A percentile compares a stretch with the other conserved stretches of the same genome.
phyloP scores from a whole-genome alignment of 2,113 vertebrate genomes.

The Siphamia tubifer region DNA sequence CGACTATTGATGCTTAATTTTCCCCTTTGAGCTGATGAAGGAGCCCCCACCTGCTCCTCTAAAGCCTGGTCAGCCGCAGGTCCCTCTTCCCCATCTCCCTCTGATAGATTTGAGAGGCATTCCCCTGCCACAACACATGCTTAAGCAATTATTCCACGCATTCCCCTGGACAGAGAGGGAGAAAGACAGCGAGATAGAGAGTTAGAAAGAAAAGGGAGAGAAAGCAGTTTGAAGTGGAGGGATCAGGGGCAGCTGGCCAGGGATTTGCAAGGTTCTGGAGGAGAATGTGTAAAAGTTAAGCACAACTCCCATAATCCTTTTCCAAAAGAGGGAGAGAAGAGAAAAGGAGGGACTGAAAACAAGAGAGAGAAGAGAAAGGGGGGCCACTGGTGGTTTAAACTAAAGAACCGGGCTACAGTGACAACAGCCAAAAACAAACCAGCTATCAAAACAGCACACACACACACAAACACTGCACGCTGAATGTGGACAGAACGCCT shows the following conservation, averaged over 20 bases:
- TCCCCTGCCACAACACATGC: conserved; percentile 71
- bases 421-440: conserved; percentile 60
- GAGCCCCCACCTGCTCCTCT: conserved; percentile 66
- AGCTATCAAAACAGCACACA: conserved; percentile 33
- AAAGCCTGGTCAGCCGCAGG: conserved; percentile 45
- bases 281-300: conserved; percentile 71
- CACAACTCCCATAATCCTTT: conserved; percentile 70
- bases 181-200: conserved; percentile 21
- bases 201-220: conserved; percentile 12
- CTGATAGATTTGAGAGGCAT: conserved; percentile 44
- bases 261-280: conserved; percentile 64
- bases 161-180: conserved; percentile 60
- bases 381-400: conserved; percentile 7
- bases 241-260: conserved; percentile 71
- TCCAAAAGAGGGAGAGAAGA: conserved; percentile 56
- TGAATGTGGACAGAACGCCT: conserved; percentile 26
- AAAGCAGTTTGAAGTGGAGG: conserved; percentile 65
- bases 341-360: conserved; percentile 38
- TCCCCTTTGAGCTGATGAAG: background rate
- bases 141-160: conserved; percentile 77
- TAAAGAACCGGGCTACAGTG: conserved; percentile 49
- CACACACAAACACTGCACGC: conserved; percentile 18
- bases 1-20: conserved; percentile 2
- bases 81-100: conserved; percentile 36
- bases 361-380: conserved; percentile 4